Evolutionary conservation across 1,140 invertebrate species (phyloP), one percentile per base, ranked within the genome.

Genomic region (Araneus ventricosus): DNA sequence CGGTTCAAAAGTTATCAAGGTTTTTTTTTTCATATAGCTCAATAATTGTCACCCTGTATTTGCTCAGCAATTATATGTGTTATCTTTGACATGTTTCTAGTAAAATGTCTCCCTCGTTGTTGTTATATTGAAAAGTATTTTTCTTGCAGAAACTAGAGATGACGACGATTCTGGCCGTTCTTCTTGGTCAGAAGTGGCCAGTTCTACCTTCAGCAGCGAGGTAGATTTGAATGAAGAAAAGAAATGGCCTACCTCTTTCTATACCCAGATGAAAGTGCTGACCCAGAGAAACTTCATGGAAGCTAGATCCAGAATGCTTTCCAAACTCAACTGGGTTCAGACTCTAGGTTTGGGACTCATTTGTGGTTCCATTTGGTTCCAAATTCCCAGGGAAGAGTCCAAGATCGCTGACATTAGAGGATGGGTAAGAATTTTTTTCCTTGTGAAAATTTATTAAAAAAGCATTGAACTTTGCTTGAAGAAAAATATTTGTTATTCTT

Each of bases 251-350:
- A 98, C 97, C 7, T 97, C 97, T 93, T 98, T 98, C 94, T 97
- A 97, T 95, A 98, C 97, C 0, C 98, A 98, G 95, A 97, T 98
- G 95, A 97, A 97, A 95, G 97, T 97, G 30, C 96, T 98, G 93
- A 97, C 97, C 30, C 96, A 97, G 95, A 95, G 98, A 93, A 98
- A 98, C 95, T 98, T 98, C 95, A 97, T 97, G 95, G 97, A 98
- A 95, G 97, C 97, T 24, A 96, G 97, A 94, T 97, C 97, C 3
- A 95, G 97, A 75, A 98, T 98, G 97, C 95, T 98, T 30, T 98
- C 97, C 57, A 97, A 97, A 94, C 95, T 98, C 61, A 98, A 98
- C 95, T 97, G 97, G 97, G 96, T 98, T 52, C 97, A 98, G 95
- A 98, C 97, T 2, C 96, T 97, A 75, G 97, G 97, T 0, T 95